phyloP scores from a whole-genome alignment of 1,140 invertebrate species.

The Halictus rubicundus region DNA sequence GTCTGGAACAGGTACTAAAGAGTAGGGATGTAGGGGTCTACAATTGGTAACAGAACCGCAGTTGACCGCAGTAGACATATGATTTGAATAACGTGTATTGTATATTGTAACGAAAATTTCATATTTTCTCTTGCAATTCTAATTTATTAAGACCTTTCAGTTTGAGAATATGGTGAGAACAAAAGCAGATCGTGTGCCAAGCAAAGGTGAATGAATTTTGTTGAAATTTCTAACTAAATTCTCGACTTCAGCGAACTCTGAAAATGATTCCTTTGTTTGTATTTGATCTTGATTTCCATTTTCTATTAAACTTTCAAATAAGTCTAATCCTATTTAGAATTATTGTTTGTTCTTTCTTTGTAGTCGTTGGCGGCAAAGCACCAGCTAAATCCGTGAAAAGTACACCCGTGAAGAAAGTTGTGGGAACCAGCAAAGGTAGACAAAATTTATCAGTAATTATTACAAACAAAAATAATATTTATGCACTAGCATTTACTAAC shows the following conservation, averaged over 20 bases:
- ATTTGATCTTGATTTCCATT: neutral
- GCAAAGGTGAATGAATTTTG: slow-evolving; percentile 35
- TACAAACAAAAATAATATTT: too few relatives aligned
- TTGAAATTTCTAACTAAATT: too few relatives aligned
- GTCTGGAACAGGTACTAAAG: neutral
- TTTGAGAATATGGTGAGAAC: slow-evolving; percentile 45
- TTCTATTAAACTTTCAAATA: neutral
- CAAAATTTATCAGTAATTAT: neutral
- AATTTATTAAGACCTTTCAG: neutral
- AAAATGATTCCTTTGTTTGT: neutral
- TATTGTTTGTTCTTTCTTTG: slow-evolving; percentile 9
- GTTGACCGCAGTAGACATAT: too few relatives aligned
- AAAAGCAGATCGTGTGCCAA: slow-evolving; percentile 37
- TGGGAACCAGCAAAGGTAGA: slow-evolving; percentile 17
- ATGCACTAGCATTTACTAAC: too few relatives aligned
- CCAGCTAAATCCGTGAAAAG: slow-evolving; percentile 10
- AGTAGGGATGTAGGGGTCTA: too few relatives aligned
- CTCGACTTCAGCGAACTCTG: neutral
- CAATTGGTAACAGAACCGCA: too few relatives aligned
- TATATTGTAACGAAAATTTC: neutral
- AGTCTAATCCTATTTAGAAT: slow-evolving; percentile 11
- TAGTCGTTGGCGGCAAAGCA: slow-evolving; percentile 45
- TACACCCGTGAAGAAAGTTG: neutral
- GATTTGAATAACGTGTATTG: neutral
- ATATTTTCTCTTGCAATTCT: neutral